Base-by-base conservation (phyloP, 2,888 invertebrate species). In the Busseola fusca region DNA sequence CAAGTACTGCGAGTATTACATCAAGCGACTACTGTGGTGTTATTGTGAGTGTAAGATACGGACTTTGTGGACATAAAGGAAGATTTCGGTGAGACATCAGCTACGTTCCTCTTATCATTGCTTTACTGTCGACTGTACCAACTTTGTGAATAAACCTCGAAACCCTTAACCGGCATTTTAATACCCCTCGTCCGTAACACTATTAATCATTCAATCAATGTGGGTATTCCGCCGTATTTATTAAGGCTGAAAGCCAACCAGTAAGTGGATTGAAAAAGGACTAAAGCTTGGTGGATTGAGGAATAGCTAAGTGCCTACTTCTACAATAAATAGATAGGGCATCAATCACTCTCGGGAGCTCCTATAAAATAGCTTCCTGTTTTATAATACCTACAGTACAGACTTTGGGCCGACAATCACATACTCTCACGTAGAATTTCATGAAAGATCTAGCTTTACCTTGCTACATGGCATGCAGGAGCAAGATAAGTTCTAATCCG, bases 161-260 rank as follows among this genome's bases (percentile, higher is more conserved):
- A n/a, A n/a, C n/a, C n/a, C n/a, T n/a, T n/a, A n/a, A n/a, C n/a
- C n/a, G n/a, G n/a, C n/a, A n/a, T n/a, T n/a, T n/a, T n/a, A n/a
- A n/a, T n/a, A n/a, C n/a, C n/a, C n/a, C n/a, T n/a, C n/a, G n/a
- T n/a, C n/a, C n/a, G n/a, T n/a, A n/a, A n/a, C n/a, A n/a, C n/a
- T n/a, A n/a, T n/a, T n/a, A n/a, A 73, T 77, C 18, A 73, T 52
- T 73, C 50, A 52, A 73, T 73, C 58, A 59, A 25, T n/a, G 45
- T 25, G 21, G 16, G 42, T n/a, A 50, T 37, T 34, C 16, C 30
- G 4, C 10, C 48, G 52, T 18, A 59, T 59, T 42, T 58, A 73
- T 59, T 77, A 9, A 18, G 42, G 14, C 30, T 40, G 37, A 71
- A n/a, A 40, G 45, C 25, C 40, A n/a, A 59, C 14, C 59, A 42